Evolutionary conservation across 1,140 invertebrate species (phyloP), one percentile per base, ranked within the genome.

Genomic region (Mesaphorura yosii): DNA sequence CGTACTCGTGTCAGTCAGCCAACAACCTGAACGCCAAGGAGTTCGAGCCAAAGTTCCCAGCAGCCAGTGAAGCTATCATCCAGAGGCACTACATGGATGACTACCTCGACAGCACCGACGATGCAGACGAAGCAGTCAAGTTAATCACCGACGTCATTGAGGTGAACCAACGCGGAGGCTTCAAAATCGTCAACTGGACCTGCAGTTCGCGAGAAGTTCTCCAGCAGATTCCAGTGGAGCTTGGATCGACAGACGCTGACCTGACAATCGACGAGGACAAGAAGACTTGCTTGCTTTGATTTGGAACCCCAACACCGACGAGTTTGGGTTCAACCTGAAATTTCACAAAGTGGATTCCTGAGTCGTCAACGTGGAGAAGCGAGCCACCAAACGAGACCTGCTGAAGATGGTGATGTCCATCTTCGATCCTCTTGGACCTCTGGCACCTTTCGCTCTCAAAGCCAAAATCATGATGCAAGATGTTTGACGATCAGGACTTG

Each of bases 361-460:
- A 17, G 14, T 56, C 0, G 0, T 26, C 7, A 17, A 48, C 14
- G 22, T 23, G 22, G 10, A 2, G 19, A 44, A 37, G 31, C 2
- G 20, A 39, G 48, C 54, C 2, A 64, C 63, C 1, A 58, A 58
- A 37, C 42, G 62, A 17, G 51, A 57, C 26, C 19, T 64, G 1
- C 34, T 60, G 0, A 26, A 42, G 6, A 25, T 28, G 1, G 37
- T 54, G 2, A 59, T 59, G 31, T 44, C 37, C n/a, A 15, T 65
- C 1, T 66, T 57, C 52, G 66, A 67, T 37, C 66, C 64, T 0
- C 51, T 65, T 7, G 66, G 65, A 34, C 55, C 52, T 20, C 17
- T 62, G 7, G 47, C 23, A 4, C 51, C 50, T 20, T 48, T 53
- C 1, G 44, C 23, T 2, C 26, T 64, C 2, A 55, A 41, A 47